These are phyloP conservation scores for Lycocerus yunnanus DNA, from an alignment of 2,888 invertebrate species.

Conservation along the genomic window DNA sequence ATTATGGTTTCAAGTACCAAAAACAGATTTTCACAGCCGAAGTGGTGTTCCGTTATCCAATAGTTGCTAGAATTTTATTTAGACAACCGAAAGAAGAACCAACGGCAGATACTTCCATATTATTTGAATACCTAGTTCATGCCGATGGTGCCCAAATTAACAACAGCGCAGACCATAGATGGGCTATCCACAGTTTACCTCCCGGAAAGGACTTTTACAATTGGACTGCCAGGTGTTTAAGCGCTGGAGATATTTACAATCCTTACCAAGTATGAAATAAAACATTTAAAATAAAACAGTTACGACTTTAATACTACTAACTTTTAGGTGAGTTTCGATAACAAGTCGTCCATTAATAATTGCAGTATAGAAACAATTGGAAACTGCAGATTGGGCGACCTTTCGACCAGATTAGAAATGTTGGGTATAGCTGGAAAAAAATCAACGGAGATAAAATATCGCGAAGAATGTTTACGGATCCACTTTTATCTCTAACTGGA, in stretches of 20 bases:
- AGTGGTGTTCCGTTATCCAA: conserved; percentile 81
- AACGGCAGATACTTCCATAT: conserved; percentile 82
- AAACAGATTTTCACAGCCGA: conserved; percentile 77
- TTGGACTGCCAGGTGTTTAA: conserved; percentile 84
- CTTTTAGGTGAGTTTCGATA: conserved; percentile 62
- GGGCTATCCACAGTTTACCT: conserved; percentile 80
- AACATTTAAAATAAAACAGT: not conserved
- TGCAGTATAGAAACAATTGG: conserved; percentile 64
- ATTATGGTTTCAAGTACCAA: conserved; percentile 68
- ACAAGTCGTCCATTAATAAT: conserved; percentile 59
- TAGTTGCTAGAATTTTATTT: conserved; percentile 83
- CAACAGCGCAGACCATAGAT: conserved; percentile 75
- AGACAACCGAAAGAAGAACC: conserved; percentile 80
- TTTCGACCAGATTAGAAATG: conserved; percentile 71
- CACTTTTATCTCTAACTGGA: conserved; percentile 76
- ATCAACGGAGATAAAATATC: conserved; percentile 67
- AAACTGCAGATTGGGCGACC: conserved; percentile 76
- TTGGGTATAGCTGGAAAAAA: conserved; percentile 78
- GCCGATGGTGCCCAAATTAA: conserved; percentile 82
- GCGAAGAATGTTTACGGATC: conserved; percentile 78
- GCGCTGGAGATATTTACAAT: conserved; percentile 77
- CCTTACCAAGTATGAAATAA: conserved; percentile 68
- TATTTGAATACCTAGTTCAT: conserved; percentile 83
- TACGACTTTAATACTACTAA: not conserved
- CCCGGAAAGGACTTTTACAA: conserved; percentile 89